Percentiles rank a stretch among this genome's conserved stretches.
phyloP scores from a whole-genome alignment of 2,113 vertebrate genomes.

The Brienomyrus brachyistius region DNA sequence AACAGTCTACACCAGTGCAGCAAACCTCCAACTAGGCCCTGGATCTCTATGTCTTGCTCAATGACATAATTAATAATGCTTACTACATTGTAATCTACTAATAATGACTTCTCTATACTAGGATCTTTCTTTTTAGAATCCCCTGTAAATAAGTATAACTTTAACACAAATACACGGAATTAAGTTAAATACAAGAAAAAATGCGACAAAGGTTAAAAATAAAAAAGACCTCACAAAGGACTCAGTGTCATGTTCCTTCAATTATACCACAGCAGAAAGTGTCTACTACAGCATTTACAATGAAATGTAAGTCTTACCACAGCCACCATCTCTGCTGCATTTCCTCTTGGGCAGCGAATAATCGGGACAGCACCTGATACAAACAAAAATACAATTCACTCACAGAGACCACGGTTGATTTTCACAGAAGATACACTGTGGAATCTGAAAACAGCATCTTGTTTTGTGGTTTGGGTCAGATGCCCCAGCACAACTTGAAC shows the following conservation, averaged over 20 bases:
- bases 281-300: neutral
- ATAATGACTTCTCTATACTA: neutral
- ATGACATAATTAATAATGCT: neutral
- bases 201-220: neutral
- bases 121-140: neutral
- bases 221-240: neutral
- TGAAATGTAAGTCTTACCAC: constrained; percentile 67
- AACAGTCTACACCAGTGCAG: neutral
- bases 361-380: constrained; percentile 88
- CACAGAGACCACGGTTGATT: neutral
- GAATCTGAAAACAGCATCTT: neutral
- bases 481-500: neutral
- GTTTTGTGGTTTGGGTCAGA: neutral
- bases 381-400: constrained; percentile 11
- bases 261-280: neutral
- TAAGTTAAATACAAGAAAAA: neutral
- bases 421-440: neutral
- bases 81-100: neutral
- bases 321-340: constrained; percentile 97
- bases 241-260: neutral
- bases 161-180: neutral
- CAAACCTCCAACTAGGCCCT: constrained; percentile 13
- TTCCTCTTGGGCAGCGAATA: constrained; percentile 92
- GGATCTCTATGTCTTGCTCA: constrained; percentile 8
- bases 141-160: neutral